These are phyloP conservation scores for Hirudinaria manillensis DNA, from an alignment of 2,888 invertebrate species.

Conservation along the genomic window DNA sequence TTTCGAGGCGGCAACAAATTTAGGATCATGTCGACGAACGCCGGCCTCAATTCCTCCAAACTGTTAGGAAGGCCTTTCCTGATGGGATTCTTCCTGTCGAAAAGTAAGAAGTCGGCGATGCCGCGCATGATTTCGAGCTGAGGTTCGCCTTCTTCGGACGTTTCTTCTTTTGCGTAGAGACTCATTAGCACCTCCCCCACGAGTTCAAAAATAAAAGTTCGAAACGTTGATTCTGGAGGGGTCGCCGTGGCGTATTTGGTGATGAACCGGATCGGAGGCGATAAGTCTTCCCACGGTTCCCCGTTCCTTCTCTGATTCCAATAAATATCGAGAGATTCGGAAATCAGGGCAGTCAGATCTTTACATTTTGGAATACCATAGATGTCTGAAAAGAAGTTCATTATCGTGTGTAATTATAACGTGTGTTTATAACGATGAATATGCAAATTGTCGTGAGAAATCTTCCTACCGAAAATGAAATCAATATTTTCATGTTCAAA, in stretches of 20 bases:
- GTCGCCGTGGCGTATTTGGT: background rate
- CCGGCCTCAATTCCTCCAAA: constrained; percentile 19
- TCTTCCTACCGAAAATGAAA: no score
- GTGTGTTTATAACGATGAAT: no score
- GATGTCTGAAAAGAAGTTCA: no score
- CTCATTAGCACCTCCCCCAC: constrained; percentile 15
- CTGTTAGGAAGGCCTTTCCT: constrained; percentile 12
- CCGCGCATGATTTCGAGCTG: background rate
- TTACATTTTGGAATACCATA: constrained; percentile 4
- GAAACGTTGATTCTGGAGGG: constrained; percentile 9
- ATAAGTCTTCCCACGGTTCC: constrained; percentile 9
- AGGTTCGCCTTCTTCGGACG: background rate
- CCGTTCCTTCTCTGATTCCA: constrained; percentile 26
- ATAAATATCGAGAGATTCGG: constrained; percentile 14
- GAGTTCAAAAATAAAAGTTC: constrained; percentile 22
- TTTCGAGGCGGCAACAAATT: background rate
- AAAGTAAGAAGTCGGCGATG: background rate
- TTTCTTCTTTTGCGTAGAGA: constrained; percentile 1
- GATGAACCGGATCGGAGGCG: constrained; percentile 11
- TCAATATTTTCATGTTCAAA: no score
- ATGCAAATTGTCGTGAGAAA: no score
- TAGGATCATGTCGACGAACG: background rate
- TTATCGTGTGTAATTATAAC: no score
- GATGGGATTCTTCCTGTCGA: background rate
- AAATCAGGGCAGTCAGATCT: constrained; percentile 1